Conservation (phyloP, 2,113 vertebrate species). For the Poeciliopsis occidentalis region DNA sequence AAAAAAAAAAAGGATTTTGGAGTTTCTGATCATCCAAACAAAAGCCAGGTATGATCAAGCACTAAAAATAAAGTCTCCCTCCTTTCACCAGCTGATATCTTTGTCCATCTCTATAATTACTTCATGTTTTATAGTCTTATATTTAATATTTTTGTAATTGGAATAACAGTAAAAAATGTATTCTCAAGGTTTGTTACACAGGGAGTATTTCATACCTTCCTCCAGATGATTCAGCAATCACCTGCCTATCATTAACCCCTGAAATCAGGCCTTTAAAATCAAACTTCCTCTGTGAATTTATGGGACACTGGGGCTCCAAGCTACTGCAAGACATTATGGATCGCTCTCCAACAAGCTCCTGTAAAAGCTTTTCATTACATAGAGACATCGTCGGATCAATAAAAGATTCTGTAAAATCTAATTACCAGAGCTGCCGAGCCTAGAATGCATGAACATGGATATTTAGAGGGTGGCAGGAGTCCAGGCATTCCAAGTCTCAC, state of each 20-base stretch:
- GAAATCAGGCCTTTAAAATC: slow-evolving; percentile 21
- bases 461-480: slow-evolving; percentile 22
- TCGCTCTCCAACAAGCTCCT: slow-evolving; percentile 69
- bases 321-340: slow-evolving; percentile 60
- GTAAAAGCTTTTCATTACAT: slow-evolving; percentile 80
- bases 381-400: slow-evolving; percentile 69
- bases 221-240: slow-evolving; percentile 3
- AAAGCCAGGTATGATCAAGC: background rate
- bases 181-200: too few species aligned
- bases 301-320: slow-evolving; percentile 30
- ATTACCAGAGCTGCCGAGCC: slow-evolving; percentile 52
- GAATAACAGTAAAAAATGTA: too few species aligned
- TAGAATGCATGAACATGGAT: slow-evolving; percentile 38
- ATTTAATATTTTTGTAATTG: too few species aligned
- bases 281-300: slow-evolving; percentile 64
- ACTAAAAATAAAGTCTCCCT: background rate
- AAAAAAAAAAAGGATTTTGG: background rate
- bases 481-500: slow-evolving; percentile 6
- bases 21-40: background rate
- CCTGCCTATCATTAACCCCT: slow-evolving; percentile 40
- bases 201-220: too few species aligned
- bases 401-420: slow-evolving; percentile 53
- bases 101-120: too few species aligned
- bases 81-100: too few species aligned
- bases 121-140: too few species aligned